phyloP scores from a whole-genome alignment of 2,113 vertebrate species.

The Gymnobelideus leadbeateri region DNA sequence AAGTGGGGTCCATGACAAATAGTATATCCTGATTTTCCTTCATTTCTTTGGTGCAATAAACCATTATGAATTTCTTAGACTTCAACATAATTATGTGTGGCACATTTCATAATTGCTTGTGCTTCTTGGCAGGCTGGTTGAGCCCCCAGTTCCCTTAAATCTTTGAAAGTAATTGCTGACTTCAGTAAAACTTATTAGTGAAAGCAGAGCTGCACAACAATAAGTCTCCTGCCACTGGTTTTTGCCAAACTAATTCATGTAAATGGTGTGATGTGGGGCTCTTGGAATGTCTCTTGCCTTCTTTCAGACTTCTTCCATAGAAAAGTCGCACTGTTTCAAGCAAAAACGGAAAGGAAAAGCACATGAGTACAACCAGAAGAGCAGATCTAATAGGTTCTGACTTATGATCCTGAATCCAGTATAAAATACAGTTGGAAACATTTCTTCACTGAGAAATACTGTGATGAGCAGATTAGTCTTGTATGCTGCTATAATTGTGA shows the following conservation, averaged over 20 bases:
- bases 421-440: not conserved
- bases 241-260: slow-evolving; percentile 40
- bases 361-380: not conserved
- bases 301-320: not conserved
- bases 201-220: slow-evolving; percentile 8
- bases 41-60: slow-evolving; percentile 33
- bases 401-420: not conserved
- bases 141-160: slow-evolving; percentile 51
- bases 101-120: slow-evolving; percentile 52
- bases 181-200: slow-evolving; percentile 48
- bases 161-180: slow-evolving; percentile 57
- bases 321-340: slow-evolving; percentile 42
- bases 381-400: not conserved
- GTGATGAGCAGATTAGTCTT: not conserved
- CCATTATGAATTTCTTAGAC: not conserved
- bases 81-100: slow-evolving; percentile 31
- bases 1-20: not conserved
- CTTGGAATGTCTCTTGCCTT: not conserved
- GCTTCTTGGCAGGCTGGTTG: slow-evolving; percentile 46
- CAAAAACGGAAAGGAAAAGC: not conserved
- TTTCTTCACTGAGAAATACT: slow-evolving; percentile 2
- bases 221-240: slow-evolving; percentile 6
- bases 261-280: not conserved
- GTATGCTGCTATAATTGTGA: not conserved
- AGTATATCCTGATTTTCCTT: slow-evolving; percentile 3